These are phyloP conservation scores for Paracentrotus lividus DNA, from an alignment of 53 echinoderm and acorn worm species.

Conservation along the genomic window DNA sequence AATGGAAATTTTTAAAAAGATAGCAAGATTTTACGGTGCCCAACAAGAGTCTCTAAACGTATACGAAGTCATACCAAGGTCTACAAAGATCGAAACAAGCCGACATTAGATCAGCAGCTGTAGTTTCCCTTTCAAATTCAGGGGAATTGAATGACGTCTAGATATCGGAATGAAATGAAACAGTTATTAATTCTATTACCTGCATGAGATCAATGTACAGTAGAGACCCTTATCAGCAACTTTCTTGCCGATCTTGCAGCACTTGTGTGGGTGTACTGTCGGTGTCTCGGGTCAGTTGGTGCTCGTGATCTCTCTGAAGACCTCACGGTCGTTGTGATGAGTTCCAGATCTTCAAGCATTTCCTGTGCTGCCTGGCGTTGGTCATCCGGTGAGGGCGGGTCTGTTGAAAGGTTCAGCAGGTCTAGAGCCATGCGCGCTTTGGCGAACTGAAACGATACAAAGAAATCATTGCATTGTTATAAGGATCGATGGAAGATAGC, in stretches of 20 bases:
- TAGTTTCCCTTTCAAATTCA: too few relatives aligned
- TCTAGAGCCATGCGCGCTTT: conserved; percentile 2
- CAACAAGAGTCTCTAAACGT: too few relatives aligned
- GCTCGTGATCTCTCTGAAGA: conserved; percentile 62
- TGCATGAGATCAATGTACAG: conserved; percentile 87
- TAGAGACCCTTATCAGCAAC: conserved; percentile 86
- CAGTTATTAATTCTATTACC: too few relatives aligned
- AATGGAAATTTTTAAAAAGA: too few relatives aligned
- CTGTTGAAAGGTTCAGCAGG: background rate
- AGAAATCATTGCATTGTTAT: background rate
- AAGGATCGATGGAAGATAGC: too few relatives aligned
- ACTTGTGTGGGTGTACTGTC: conserved; percentile 82
- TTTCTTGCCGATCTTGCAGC: conserved; percentile 91
- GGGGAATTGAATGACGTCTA: too few relatives aligned
- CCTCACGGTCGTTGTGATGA: conserved; percentile 44
- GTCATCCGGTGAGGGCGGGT: background rate
- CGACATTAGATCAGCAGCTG: too few relatives aligned
- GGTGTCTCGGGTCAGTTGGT: conserved; percentile 16
- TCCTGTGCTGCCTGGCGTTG: conserved; percentile 30
- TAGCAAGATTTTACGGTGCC: too few relatives aligned
- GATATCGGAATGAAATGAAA: too few relatives aligned
- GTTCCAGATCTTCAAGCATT: conserved; percentile 33
- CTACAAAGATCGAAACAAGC: too few relatives aligned
- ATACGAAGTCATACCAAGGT: too few relatives aligned
- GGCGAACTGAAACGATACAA: conserved; percentile 14